Base-by-base conservation (phyloP, 2,888 invertebrate genomes). In the Leptopilina syphax region DNA sequence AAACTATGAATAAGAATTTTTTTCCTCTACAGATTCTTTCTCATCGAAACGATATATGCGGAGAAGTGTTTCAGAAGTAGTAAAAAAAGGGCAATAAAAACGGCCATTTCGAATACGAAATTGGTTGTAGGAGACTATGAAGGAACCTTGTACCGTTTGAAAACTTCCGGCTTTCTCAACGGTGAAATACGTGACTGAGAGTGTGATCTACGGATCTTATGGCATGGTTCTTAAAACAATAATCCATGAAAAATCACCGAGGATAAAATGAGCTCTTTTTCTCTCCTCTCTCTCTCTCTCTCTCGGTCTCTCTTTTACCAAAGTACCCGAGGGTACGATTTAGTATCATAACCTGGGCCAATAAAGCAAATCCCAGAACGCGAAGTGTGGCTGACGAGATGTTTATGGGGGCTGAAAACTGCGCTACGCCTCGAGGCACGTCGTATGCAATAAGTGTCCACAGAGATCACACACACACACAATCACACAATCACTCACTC, bases 171-270 rank as follows among this genome's bases (percentile, higher is more conserved):
- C 57, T 57, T 57, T 57, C 57, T 73, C 34, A n/a, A 12, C 44
- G 54, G 47, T 44, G 44, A 54, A 67, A 77, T 82, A 82, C 81
- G 81, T 81, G 82, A 65, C 70, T 10, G 12, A 78, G 77, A 79
- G 73, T 66, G 67, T 27, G 65, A 80, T 81, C 76, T 41, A 50
- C 54, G 76, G 81, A 81, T 80, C 80, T 83, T 80, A 77, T 78
- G 65, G 57, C 73, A 63, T 44, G 44, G 77, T 77, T 81, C 86
- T 86, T 86, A 84, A 87, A 89, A 89, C 88, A 89, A 88, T 88
- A 88, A 88, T 87, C 88, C 88, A 81, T 86, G 86, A 88, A 88
- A 87, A 88, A 89, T 88, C 83, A 79, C 83, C 73, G 81, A 77
- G 83, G 83, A 81, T 81, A 83, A 83, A 82, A 81, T 79, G 66